Evolutionary conservation across 2,797 vertebrate species (phyloP), one percentile per base, ranked within the genome.

Genomic region (Pteropus rufus): DNA sequence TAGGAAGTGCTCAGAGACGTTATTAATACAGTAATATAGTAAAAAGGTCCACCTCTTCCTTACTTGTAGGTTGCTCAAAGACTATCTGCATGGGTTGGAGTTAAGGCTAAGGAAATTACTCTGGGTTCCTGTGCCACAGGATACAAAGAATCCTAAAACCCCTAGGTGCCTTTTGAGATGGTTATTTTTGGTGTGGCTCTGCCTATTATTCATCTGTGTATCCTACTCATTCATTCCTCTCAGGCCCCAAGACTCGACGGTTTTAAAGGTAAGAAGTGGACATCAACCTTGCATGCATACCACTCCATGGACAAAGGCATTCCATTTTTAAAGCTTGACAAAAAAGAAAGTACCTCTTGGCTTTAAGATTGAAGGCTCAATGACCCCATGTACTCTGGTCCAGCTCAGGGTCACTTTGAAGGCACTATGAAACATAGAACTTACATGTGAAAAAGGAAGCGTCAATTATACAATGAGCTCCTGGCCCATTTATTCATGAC

Each of bases 221-320:
- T 60, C 23, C 8, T 10, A 31, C 23, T 54, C 49, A 39, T 65
- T 64, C 39, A 39, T 65, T 39, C 29, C 41, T 84, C 29, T 60
- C 49, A 7, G 26, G n/a, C 10, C 16, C 65, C 31, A 11, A 39
- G 49, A 85, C 39, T 69, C 49, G 56, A 0, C 18, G 69, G 44
- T 70, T 81, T 95, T 41, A 90, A 95, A 97, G 75, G 21, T 16
- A 93, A 89, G 52, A 93, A 81, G 49, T 44, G 64, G 23, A n/a
- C 56, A 86, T n/a, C 9, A 80, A 39, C 29, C 23, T 79, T 64
- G 23, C 23, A 83, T 60, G 79, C 12, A 29, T 0, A 77, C 84
- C 31, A 69, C 15, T 90, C 56, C 49, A 52, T 2, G 15, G 60
- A 41, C 46, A 83, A 93, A 81, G 29, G 65, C 44, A 80, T 52